These are phyloP conservation scores for Epinotia brunnichana DNA, from an alignment of 2,888 invertebrate species.

Conservation along the genomic window DNA sequence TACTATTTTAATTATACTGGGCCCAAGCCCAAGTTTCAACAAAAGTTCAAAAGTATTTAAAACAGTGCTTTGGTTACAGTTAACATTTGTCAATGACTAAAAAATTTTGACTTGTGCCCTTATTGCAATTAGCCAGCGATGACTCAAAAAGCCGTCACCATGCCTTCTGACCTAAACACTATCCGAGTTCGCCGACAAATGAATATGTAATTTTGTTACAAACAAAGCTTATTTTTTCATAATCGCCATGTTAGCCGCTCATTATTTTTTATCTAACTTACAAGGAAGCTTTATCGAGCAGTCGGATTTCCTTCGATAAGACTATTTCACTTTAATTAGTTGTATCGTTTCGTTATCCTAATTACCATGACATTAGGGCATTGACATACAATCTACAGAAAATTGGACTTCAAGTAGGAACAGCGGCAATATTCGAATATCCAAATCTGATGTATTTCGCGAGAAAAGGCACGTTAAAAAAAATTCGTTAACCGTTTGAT, in stretches of 20 bases:
- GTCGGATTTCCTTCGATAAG: conserved; percentile 42
- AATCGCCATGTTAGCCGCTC: neutral
- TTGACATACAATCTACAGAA: neutral
- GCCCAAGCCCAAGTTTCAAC: too few relatives aligned
- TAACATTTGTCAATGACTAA: too few relatives aligned
- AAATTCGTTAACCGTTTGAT: too few relatives aligned
- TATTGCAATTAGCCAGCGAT: neutral
- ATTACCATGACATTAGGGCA: neutral
- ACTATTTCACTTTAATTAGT: conserved; percentile 26
- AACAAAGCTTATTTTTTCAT: conserved; percentile 12
- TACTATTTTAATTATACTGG: too few relatives aligned
- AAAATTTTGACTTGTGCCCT: neutral
- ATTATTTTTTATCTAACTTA: conserved; percentile 26
- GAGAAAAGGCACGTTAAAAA: neutral
- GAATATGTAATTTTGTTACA: neutral
- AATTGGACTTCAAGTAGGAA: too few relatives aligned
- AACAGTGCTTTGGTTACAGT: too few relatives aligned
- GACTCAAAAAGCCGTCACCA: neutral
- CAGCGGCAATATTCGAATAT: neutral
- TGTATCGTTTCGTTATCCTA: conserved; percentile 12
- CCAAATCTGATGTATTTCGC: neutral
- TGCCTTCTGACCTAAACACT: neutral
- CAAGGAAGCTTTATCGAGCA: conserved; percentile 19
- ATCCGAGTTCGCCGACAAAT: neutral
- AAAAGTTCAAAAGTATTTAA: too few relatives aligned